phyloP scores from a whole-genome alignment of 1,140 invertebrate genomes.

The Meloidogyne chitwoodi region DNA sequence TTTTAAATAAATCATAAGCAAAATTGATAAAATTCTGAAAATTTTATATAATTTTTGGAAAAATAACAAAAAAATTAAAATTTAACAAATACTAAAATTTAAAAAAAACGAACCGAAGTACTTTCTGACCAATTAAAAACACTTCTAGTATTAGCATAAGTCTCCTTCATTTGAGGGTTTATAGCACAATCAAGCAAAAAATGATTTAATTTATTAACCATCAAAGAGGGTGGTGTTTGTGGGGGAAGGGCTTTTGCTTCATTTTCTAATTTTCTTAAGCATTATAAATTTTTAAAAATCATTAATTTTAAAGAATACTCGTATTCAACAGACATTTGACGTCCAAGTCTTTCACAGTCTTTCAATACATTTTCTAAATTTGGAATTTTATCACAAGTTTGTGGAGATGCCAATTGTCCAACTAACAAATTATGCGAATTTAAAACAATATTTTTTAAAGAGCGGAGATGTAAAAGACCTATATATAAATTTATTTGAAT shows the following conservation, averaged over 20 bases:
- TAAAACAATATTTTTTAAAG: conserved; percentile 1
- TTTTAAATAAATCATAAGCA: conserved; percentile 28
- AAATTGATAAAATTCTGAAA: conserved; percentile 24
- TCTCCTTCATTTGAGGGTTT: neutral
- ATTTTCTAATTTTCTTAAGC: conserved; percentile 25
- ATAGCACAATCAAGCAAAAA: conserved; percentile 23
- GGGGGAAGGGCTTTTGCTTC: conserved; percentile 18
- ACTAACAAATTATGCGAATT: neutral
- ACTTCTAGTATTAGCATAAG: conserved; percentile 11
- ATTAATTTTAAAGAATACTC: neutral
- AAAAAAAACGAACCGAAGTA: conserved; percentile 8
- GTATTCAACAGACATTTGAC: conserved; percentile 22
- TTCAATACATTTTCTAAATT: neutral
- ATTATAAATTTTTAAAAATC: neutral
- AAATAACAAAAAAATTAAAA: no score
- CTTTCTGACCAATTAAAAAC: conserved; percentile 26
- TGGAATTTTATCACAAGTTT: neutral
- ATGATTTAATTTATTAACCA: conserved; percentile 21
- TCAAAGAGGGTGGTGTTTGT: conserved; percentile 13
- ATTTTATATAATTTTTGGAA: neutral
- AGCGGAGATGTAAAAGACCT: neutral
- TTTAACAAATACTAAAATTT: neutral
- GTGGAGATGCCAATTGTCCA: neutral
- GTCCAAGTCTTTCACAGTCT: conserved; percentile 10
- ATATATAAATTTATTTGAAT: neutral